A percentile compares a stretch with the other conserved stretches of the same genome.
Conservation (phyloP, 2,797 vertebrate species). For the Gymnodraco acuticeps region DNA sequence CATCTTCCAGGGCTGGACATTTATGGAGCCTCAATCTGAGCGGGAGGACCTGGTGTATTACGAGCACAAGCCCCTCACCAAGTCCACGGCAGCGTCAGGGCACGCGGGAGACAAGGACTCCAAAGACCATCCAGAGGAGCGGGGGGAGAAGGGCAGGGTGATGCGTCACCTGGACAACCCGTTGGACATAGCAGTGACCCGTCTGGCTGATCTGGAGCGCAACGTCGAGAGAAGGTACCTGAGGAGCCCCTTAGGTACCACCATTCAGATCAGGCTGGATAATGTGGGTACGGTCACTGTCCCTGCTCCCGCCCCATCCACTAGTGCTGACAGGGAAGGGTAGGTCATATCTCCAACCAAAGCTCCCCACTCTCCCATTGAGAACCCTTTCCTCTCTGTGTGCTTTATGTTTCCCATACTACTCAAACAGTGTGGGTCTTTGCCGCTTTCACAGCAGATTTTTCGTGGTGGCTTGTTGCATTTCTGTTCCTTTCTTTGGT, state of each 20-base stretch:
- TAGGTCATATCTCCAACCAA: conserved; percentile 94
- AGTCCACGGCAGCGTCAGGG: conserved; percentile 78
- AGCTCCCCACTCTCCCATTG: conserved; percentile 82
- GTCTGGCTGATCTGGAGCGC: conserved; percentile 99
- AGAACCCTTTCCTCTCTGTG: conserved; percentile 84
- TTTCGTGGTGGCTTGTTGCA: conserved; percentile 88
- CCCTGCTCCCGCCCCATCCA: conserved; percentile 99
- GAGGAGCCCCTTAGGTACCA: conserved; percentile 99
- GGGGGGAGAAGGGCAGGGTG: conserved; percentile 88
- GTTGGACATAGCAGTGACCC: conserved; percentile 99
- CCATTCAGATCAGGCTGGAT: conserved; percentile 99
- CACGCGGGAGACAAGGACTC: conserved; percentile 80
- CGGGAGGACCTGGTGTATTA: conserved; percentile 98
- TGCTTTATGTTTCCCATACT: conserved; percentile 85
- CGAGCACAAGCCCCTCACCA: conserved; percentile 94
- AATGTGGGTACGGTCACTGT: conserved; percentile 99
- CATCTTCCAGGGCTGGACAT: conserved; percentile 93
- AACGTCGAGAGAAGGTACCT: conserved; percentile 99
- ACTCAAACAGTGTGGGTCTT: conserved; percentile 77
- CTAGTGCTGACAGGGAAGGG: conserved; percentile 99
- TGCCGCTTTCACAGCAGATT: conserved; percentile 90
- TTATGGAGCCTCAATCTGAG: conserved; percentile 95
- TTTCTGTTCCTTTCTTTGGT: conserved; percentile 67
- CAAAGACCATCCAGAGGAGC: conserved; percentile 88
- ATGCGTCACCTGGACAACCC: conserved; percentile 97